Percentiles rank a stretch among this genome's conserved stretches.
These are phyloP conservation scores for Pygathrix nemaeus DNA, from an alignment of 2,113 vertebrate genomes.

Conservation along the genomic window DNA sequence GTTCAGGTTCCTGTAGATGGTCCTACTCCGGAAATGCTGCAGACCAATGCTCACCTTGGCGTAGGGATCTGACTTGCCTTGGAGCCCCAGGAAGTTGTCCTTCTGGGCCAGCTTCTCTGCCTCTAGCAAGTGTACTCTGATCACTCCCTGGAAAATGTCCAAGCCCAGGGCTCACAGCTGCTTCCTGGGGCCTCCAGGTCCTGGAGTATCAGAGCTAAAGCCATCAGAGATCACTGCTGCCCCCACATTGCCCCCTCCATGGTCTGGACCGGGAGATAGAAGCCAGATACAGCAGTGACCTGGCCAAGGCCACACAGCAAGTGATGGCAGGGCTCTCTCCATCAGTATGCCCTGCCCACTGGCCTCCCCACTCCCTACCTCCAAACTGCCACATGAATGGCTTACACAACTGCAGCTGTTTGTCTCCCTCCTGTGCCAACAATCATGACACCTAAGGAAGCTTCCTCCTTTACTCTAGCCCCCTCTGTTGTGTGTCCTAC, in stretches of 20 bases:
- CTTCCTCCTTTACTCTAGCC: neutral
- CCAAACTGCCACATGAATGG: neutral
- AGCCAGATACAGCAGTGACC: neutral
- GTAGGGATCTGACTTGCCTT: conserved; percentile 96
- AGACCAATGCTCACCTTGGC: conserved; percentile 89
- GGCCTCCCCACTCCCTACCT: neutral
- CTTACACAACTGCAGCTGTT: neutral
- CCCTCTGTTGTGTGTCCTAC: neutral
- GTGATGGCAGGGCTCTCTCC: neutral
- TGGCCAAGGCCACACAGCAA: neutral
- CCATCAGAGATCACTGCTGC: neutral
- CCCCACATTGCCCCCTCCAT: accelerated
- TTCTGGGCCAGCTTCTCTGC: conserved; percentile 92
- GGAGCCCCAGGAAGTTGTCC: conserved; percentile 93
- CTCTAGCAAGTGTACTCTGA: conserved; percentile 92
- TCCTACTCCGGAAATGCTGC: conserved; percentile 88
- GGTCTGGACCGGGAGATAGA: neutral
- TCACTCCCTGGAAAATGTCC: conserved; percentile 89
- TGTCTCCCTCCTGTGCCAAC: neutral
- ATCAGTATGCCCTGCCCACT: neutral
- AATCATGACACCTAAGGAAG: neutral
- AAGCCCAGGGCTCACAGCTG: neutral
- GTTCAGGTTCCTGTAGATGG: conserved; percentile 89
- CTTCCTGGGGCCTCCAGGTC: neutral
- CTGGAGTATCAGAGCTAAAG: neutral